phyloP scores from a whole-genome alignment of 2,797 vertebrate genomes.

The Merluccius polli region DNA sequence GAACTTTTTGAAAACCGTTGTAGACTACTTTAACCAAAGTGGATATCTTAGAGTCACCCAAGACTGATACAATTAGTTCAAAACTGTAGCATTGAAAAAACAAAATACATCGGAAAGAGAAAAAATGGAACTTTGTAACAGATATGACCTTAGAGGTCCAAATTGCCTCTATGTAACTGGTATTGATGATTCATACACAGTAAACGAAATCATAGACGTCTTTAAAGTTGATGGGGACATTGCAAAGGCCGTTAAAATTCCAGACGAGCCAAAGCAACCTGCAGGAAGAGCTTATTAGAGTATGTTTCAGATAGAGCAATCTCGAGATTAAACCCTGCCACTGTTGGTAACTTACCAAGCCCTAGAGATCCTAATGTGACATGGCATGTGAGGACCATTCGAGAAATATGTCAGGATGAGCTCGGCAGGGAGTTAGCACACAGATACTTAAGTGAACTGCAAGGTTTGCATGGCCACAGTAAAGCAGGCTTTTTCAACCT shows the following conservation, averaged over 20 bases:
- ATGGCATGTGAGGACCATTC: background rate
- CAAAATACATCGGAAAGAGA: too few species aligned
- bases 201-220: background rate
- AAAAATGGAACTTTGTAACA: background rate
- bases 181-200: background rate
- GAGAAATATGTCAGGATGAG: constrained; percentile 4
- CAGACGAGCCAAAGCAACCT: background rate
- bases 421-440: background rate
- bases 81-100: too few species aligned
- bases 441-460: background rate
- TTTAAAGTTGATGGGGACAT: constrained; percentile 21
- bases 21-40: too few species aligned
- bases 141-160: background rate
- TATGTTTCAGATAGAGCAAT: constrained; percentile 2
- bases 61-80: too few species aligned
- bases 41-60: too few species aligned
- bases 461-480: background rate
- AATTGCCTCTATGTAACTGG: background rate
- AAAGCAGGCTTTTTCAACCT: background rate
- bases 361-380: background rate
- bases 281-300: background rate
- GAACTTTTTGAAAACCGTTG: too few species aligned
- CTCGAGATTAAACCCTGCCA: background rate
- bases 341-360: background rate
- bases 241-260: background rate